Conservation (phyloP, 2,888 invertebrate genomes). For the Plagiodera versicolora region DNA sequence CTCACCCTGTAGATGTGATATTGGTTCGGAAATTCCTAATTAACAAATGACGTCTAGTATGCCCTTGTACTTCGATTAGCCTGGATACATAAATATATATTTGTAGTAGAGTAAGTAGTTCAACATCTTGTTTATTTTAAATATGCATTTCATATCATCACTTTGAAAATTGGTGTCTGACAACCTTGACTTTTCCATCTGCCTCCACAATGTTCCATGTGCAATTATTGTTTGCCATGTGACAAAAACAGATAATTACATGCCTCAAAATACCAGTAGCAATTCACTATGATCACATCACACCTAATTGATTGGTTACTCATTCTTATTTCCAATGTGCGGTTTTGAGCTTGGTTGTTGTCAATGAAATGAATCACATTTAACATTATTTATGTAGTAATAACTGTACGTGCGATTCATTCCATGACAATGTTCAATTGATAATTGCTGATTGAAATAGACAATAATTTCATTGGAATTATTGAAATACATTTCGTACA, state of each 20-base stretch:
- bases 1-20: too few species aligned
- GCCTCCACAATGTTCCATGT: background rate
- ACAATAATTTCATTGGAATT: too few species aligned
- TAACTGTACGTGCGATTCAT: background rate
- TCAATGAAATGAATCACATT: background rate
- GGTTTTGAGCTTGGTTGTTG: background rate
- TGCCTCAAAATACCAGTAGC: background rate
- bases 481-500: too few species aligned
- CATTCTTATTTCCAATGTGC: background rate
- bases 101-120: background rate
- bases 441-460: too few species aligned
- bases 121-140: background rate
- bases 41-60: background rate
- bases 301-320: background rate
- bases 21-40: too few species aligned
- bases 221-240: background rate
- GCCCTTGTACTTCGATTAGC: background rate
- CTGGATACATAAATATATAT: background rate
- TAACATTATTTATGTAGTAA: background rate
- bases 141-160: background rate
- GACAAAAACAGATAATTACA: background rate
- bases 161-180: background rate
- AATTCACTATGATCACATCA: background rate
- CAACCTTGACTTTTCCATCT: background rate
- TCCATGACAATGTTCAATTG: too few species aligned